Conservation (phyloP, 1,140 invertebrate species). For the Drosophila baimaii region DNA sequence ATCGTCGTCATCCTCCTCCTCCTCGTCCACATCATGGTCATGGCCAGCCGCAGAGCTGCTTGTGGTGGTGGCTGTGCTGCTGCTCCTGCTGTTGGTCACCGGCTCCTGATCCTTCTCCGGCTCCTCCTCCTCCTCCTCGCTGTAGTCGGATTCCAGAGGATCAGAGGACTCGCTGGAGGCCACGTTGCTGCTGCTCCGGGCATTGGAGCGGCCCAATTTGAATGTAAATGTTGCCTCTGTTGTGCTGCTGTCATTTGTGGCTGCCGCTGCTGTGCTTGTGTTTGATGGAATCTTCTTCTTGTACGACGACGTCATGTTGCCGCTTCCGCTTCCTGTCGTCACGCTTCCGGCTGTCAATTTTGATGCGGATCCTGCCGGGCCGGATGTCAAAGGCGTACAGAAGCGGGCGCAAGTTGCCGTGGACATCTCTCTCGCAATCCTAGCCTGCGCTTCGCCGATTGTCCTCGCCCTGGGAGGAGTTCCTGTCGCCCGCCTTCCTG, state of each 20-base stretch:
- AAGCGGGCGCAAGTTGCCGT: slow-evolving; percentile 74
- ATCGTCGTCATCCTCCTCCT: slow-evolving; percentile 53
- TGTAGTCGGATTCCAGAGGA: slow-evolving; percentile 80
- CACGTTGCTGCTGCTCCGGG: slow-evolving; percentile 48
- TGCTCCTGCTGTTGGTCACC: slow-evolving; percentile 44
- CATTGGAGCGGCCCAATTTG: slow-evolving; percentile 64
- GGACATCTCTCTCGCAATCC: slow-evolving; percentile 58
- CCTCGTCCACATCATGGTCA: slow-evolving; percentile 49
- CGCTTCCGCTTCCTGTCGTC: slow-evolving; percentile 62
- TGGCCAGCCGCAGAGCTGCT: slow-evolving; percentile 38
- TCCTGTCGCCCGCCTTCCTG: slow-evolving; percentile 32
- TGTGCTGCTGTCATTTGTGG: slow-evolving; percentile 59
- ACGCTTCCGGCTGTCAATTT: slow-evolving; percentile 68
- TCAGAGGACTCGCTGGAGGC: slow-evolving; percentile 81
- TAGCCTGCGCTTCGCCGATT: slow-evolving; percentile 7
- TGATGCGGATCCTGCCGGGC: slow-evolving; percentile 58
- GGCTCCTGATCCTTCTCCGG: slow-evolving; percentile 33
- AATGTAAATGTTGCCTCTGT: slow-evolving; percentile 79
- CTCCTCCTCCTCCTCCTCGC: slow-evolving; percentile 69
- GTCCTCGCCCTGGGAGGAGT: slow-evolving; percentile 21
- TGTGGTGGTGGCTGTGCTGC: slow-evolving; percentile 55
- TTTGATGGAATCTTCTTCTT: slow-evolving; percentile 60
- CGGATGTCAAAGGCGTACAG: slow-evolving; percentile 59
- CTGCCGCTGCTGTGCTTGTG: slow-evolving; percentile 45
- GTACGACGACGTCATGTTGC: slow-evolving; percentile 56